Conservation (phyloP, 2,888 invertebrate genomes). For the Melanchra persicariae region DNA sequence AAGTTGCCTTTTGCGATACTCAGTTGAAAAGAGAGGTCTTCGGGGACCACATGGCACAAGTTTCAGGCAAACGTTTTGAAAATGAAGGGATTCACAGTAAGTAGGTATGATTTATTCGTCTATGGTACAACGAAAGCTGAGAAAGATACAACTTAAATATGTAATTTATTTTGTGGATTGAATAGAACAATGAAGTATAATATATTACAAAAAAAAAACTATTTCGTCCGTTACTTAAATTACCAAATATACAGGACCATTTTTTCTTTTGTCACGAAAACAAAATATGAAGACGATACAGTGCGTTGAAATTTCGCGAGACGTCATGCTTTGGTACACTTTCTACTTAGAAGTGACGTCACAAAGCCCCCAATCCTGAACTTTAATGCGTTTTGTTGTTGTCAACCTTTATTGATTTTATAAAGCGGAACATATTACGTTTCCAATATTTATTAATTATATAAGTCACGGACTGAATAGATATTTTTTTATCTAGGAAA, state of each 20-base stretch:
- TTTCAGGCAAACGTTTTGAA: constrained; percentile 14
- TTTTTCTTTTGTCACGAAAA: neutral
- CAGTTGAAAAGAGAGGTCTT: constrained; percentile 14
- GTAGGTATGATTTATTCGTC: neutral
- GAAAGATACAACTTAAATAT: neutral
- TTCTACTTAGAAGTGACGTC: too few species aligned
- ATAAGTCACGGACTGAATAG: neutral
- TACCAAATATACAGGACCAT: too few species aligned
- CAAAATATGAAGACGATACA: neutral
- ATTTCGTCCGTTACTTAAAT: too few species aligned
- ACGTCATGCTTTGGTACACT: too few species aligned
- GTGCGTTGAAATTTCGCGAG: too few species aligned
- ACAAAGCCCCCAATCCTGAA: neutral
- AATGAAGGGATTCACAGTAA: constrained; percentile 25
- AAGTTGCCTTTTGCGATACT: constrained; percentile 26
- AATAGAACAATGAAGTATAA: neutral
- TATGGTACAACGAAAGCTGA: constrained; percentile 3
- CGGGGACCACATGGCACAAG: constrained; percentile 47
- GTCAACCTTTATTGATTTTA: too few species aligned
- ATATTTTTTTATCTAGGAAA: too few species aligned
- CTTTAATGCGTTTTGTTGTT: too few species aligned
- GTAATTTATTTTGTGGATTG: neutral
- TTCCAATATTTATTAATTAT: neutral
- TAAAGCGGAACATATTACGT: neutral
- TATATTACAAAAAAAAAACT: too few species aligned